Conservation (phyloP, 2,888 invertebrate genomes). For the Platycheirus albimanus region DNA sequence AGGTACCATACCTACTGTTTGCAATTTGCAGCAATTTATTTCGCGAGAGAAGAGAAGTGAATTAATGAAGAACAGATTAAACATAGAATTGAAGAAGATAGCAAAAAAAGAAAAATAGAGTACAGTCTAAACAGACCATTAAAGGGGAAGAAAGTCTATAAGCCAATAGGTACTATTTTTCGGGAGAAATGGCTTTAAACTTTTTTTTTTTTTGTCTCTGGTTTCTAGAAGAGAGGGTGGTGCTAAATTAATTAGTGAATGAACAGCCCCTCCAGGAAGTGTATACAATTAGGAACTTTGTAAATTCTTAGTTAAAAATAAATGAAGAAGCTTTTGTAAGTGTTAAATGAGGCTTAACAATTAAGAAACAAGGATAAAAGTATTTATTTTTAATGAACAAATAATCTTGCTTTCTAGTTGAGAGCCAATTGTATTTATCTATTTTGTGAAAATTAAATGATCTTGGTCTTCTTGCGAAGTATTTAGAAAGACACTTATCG, state of each 20-base stretch:
- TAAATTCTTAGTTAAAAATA: constrained; percentile 18
- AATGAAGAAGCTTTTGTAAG: not conserved
- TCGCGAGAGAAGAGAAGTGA: constrained; percentile 46
- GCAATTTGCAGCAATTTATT: constrained; percentile 64
- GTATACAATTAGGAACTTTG: constrained; percentile 18
- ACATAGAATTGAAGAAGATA: constrained; percentile 24
- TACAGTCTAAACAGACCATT: not conserved
- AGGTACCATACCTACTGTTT: no score
- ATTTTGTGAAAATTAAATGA: no score
- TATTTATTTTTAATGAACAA: not conserved
- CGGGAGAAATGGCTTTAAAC: not conserved
- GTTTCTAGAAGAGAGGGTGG: not conserved
- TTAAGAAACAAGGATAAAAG: not conserved
- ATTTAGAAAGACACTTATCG: no score
- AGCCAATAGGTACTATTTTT: constrained; percentile 10
- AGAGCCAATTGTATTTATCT: no score
- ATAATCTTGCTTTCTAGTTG: not conserved
- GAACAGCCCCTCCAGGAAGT: not conserved
- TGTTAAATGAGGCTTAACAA: constrained; percentile 33
- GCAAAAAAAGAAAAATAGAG: constrained; percentile 20
- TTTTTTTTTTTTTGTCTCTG: not conserved
- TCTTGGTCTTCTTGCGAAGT: no score
- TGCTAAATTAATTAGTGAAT: constrained; percentile 26
- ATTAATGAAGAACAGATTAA: constrained; percentile 58
- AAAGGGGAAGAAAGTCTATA: not conserved